These are phyloP conservation scores for Cotesia typhae DNA, from an alignment of 1,140 invertebrate species.

Conservation along the genomic window DNA sequence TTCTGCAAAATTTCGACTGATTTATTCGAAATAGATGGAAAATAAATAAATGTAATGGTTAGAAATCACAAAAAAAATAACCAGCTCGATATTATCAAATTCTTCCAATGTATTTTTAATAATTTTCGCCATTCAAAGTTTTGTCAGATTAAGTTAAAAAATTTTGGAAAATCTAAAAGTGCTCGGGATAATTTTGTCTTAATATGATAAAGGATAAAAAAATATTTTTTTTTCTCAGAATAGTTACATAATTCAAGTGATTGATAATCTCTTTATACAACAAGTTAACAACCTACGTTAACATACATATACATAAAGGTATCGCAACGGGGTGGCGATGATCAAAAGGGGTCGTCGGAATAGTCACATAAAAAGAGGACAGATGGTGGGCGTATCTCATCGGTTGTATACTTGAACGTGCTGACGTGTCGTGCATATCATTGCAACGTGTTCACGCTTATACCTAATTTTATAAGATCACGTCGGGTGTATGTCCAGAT, in stretches of 20 bases:
- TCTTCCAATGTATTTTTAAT: no score
- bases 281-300: background rate
- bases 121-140: no score
- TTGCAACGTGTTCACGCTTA: constrained; percentile 33
- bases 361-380: constrained; percentile 44
- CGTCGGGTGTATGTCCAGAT: constrained; percentile 11
- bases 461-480: constrained; percentile 30
- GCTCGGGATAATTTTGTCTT: background rate
- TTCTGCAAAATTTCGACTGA: no score
- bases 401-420: constrained; percentile 31
- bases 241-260: no score
- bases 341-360: constrained; percentile 19
- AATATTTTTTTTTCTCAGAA: no score
- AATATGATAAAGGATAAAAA: no score
- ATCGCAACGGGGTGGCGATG: constrained; percentile 33
- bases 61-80: no score
- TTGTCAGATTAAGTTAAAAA: no score
- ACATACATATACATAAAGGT: background rate
- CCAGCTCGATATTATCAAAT: no score
- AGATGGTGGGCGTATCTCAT: constrained; percentile 52
- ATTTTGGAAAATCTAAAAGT: background rate
- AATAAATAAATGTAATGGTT: no score
- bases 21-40: no score
- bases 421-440: constrained; percentile 43
- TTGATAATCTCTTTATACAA: background rate